A percentile compares a stretch with the other conserved stretches of the same genome.
Conservation (phyloP, 2,888 invertebrate species). For the Bruchidius siliquastri region DNA sequence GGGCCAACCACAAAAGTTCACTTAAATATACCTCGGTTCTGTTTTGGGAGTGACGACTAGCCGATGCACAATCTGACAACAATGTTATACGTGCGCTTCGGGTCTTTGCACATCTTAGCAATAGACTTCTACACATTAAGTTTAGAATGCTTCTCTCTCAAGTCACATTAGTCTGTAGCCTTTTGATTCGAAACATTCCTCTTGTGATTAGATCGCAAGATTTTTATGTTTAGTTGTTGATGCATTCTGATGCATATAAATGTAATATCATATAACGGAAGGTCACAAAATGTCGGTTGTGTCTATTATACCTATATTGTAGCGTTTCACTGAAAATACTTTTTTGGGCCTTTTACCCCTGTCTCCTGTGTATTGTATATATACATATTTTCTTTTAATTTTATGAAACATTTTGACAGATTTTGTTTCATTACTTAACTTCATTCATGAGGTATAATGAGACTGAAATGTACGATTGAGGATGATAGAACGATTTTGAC, state of each 20-base stretch:
- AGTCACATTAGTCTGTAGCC: conserved; percentile 14
- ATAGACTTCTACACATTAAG: conserved; percentile 3
- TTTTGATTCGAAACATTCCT: conserved; percentile 35
- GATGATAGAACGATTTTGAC: no score
- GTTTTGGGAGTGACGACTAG: not conserved
- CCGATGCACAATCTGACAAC: conserved; percentile 1
- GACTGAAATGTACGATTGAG: no score
- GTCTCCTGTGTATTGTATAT: no score
- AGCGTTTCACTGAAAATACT: not conserved
- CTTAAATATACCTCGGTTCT: not conserved
- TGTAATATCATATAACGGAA: conserved; percentile 26
- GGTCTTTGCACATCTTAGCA: conserved; percentile 3
- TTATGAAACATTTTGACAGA: no score
- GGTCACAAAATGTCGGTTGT: conserved; percentile 3
- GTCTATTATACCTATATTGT: not conserved
- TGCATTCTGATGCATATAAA: conserved; percentile 35
- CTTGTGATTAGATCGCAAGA: conserved; percentile 32
- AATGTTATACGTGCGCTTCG: conserved; percentile 3
- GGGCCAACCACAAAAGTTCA: no score
- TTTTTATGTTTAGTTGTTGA: conserved; percentile 31
- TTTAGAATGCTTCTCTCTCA: conserved; percentile 6
- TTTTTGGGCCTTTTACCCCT: no score
- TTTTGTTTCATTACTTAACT: no score
- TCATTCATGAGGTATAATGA: no score
- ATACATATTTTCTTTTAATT: no score